Percentiles rank a stretch among this genome's conserved stretches.
These are phyloP conservation scores for Tenthredo livida DNA, from an alignment of 2,888 invertebrate species.

Conservation along the genomic window DNA sequence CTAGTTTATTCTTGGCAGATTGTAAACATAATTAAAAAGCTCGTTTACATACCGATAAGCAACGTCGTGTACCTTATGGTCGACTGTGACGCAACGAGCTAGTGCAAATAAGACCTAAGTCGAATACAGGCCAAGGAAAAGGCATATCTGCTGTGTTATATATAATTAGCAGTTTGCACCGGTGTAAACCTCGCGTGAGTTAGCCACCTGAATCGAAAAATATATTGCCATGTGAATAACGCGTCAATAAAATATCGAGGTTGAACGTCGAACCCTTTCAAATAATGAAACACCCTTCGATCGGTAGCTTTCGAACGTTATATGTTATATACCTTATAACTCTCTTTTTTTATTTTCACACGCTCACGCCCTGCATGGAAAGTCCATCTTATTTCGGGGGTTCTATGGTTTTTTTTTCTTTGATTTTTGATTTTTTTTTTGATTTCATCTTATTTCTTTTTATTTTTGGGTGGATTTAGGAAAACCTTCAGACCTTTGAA, in stretches of 20 bases:
- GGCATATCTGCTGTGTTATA: background rate
- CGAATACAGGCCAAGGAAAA: background rate
- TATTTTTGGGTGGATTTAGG: background rate
- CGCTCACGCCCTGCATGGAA: background rate
- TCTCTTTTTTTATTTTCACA: background rate
- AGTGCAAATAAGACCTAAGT: conserved; percentile 7
- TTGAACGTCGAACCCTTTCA: conserved; percentile 45
- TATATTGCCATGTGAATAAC: conserved; percentile 28
- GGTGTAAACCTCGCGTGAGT: conserved; percentile 28
- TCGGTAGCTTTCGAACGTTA: conserved; percentile 11
- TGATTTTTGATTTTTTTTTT: background rate
- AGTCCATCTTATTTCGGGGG: conserved; percentile 28
- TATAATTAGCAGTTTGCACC: conserved; percentile 25
- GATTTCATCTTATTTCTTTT: background rate
- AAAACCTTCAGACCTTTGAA: conserved; percentile 25
- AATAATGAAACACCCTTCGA: conserved; percentile 24
- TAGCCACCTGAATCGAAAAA: background rate
- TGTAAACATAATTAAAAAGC: conserved; percentile 71
- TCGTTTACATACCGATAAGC: conserved; percentile 69
- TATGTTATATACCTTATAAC: background rate
- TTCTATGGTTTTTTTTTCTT: background rate
- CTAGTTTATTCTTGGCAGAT: conserved; percentile 65
- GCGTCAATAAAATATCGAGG: conserved; percentile 31
- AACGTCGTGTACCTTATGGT: conserved; percentile 1
- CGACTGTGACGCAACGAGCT: conserved; percentile 27